Evolutionary conservation across 2,888 invertebrate genomes (phyloP).

Genomic region (Microchrysa polita): DNA sequence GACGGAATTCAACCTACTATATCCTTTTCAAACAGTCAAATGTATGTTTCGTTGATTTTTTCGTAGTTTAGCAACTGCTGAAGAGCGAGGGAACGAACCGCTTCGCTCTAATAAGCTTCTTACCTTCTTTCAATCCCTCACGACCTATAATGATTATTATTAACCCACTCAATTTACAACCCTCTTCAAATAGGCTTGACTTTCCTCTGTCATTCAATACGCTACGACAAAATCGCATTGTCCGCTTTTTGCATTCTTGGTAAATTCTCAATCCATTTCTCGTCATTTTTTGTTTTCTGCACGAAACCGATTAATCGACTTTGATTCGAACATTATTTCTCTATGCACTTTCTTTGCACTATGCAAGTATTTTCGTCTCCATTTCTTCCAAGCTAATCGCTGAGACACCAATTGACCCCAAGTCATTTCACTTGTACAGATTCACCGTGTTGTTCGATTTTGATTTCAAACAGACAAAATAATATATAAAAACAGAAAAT

Average conservation of each 20-base stretch:
- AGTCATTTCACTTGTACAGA: slow-evolving; percentile 50
- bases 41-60: slow-evolving; percentile 46
- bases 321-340: no score
- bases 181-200: neutral
- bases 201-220: slow-evolving; percentile 28
- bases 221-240: neutral
- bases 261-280: neutral
- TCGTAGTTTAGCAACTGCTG: no score
- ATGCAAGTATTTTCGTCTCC: no score
- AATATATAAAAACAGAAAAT: no score
- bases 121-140: no score
- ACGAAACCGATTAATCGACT: slow-evolving; percentile 42
- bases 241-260: neutral
- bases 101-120: no score
- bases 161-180: slow-evolving; percentile 1
- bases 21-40: slow-evolving; percentile 81
- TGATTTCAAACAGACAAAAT: slow-evolving; percentile 32
- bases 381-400: slow-evolving; percentile 39
- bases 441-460: slow-evolving; percentile 46
- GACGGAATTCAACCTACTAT: slow-evolving; percentile 95
- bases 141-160: slow-evolving; percentile 26
- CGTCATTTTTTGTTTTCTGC: slow-evolving; percentile 16
- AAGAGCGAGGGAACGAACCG: no score
- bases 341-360: neutral
- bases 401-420: slow-evolving; percentile 33